These are phyloP conservation scores for Brachyhypopomus gauderio DNA, from an alignment of 2,113 vertebrate genomes.

Conservation along the genomic window DNA sequence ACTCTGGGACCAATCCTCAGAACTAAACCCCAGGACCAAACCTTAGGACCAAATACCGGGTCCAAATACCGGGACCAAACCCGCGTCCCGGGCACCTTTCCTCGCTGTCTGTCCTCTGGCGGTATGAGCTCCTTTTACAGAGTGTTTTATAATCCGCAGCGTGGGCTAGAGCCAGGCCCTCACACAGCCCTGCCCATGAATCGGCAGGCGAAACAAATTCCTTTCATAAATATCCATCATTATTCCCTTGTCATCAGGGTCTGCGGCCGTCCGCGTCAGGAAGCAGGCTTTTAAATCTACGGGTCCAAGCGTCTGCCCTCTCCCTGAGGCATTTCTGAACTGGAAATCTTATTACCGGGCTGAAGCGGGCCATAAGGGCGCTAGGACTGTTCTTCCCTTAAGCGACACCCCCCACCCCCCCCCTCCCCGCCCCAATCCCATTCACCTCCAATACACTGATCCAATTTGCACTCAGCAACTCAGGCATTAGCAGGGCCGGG, in stretches of 20 bases:
- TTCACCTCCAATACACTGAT: slow-evolving; percentile 79
- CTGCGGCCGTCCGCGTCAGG: slow-evolving; percentile 75
- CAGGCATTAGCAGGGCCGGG: slow-evolving; percentile 73
- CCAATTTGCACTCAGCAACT: slow-evolving; percentile 76
- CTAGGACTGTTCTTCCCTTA: slow-evolving; percentile 75
- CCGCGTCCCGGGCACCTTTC: slow-evolving; percentile 45
- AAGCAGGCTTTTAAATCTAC: slow-evolving; percentile 82
- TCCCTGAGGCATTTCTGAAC: slow-evolving; percentile 74
- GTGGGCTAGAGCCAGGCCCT: slow-evolving; percentile 77
- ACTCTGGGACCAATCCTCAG: slow-evolving; percentile 62
- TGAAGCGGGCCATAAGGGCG: slow-evolving; percentile 69
- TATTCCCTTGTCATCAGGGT: slow-evolving; percentile 74
- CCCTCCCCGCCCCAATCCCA: slow-evolving; percentile 74
- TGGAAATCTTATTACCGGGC: slow-evolving; percentile 79
- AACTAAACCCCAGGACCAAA: slow-evolving; percentile 49
- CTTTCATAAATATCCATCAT: slow-evolving; percentile 82
- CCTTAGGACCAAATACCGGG: no score
- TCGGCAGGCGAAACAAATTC: slow-evolving; percentile 75
- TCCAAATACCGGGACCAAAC: slow-evolving; percentile 69
- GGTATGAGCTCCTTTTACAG: slow-evolving; percentile 76
- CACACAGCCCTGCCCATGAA: slow-evolving; percentile 67
- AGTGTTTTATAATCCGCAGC: slow-evolving; percentile 78
- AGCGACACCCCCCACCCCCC: slow-evolving; percentile 53
- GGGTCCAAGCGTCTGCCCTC: slow-evolving; percentile 69
- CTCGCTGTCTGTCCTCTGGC: slow-evolving; percentile 56